Evolutionary conservation across 2,888 invertebrate genomes (phyloP), one percentile per base, ranked within the genome.

Genomic region (Ctena decussata): DNA sequence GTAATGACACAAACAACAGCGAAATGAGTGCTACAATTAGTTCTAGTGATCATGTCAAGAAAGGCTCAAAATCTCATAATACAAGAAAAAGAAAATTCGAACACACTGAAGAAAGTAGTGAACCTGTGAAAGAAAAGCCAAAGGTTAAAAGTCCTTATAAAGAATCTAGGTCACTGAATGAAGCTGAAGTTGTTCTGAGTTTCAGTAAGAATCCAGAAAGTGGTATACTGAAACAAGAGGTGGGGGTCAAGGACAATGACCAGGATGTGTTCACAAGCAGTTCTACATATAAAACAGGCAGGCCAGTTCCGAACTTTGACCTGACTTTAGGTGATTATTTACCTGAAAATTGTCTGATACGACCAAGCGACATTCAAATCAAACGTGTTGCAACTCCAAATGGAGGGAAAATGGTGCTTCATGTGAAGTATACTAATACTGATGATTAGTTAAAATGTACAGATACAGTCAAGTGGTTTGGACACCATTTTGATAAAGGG

Each of bases 301-400:
- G 73, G 41, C 24, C 75, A 27, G 37, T 79, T 6, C 57, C 70
- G 74, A 82, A 85, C 69, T 76, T 82, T 79, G 85, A 85, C 79
- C 49, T 85, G 49, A 85, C 76, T 65, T 72, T 85, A n/a, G 82
- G 82, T 27, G 82, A 85, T 44, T 85, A 75, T 32, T 46, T 85
- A 5, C 85, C 85, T 21, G 82, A 85, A n/a, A 76, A 85, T 46
- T 72, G 78, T 72, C 46, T 72, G 8, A 79, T 85, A 8, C 69
- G 65, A 60, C 85, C 85, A 2, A 60, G 44, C 21, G 79, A 85
- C 65, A 79, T 85, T 24, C 18, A 75, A 65, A 30, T 85, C 1
- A 85, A 82, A 39, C 60, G 85, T 11, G 57, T 85, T 11, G 72
- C 80, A 53, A 79, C 82, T 30, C 49, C 82, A 46, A 74, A 82